Conservation (phyloP, 2,113 vertebrate species). For the Polypterus senegalus region DNA sequence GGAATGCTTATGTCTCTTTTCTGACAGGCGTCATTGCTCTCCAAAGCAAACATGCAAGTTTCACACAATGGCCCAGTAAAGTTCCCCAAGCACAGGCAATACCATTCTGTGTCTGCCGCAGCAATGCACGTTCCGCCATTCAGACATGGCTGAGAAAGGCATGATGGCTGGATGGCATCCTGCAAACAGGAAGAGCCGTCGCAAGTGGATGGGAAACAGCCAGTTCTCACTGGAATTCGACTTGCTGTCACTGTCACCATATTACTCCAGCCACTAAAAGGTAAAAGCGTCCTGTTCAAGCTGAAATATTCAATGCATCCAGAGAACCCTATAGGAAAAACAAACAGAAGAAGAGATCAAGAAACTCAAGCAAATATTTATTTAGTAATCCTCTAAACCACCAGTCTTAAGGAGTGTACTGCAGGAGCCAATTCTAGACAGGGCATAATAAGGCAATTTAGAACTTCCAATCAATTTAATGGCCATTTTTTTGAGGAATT, state of each 20-base stretch:
- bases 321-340: constrained; percentile 33
- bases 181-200: constrained; percentile 26
- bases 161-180: constrained; percentile 11
- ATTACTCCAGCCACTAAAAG: constrained; percentile 31
- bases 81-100: constrained; percentile 41
- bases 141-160: constrained; percentile 30
- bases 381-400: too few species aligned
- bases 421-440: too few species aligned
- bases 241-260: constrained; percentile 36
- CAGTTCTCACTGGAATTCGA: constrained; percentile 23
- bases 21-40: constrained; percentile 22
- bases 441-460: too few species aligned
- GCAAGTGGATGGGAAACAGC: constrained; percentile 37
- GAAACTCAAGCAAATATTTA: too few species aligned
- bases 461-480: too few species aligned
- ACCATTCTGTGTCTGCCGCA: constrained; percentile 16
- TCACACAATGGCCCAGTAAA: constrained; percentile 30
- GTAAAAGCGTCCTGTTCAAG: constrained; percentile 31
- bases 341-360: constrained; percentile 1
- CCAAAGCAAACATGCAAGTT: constrained; percentile 22
- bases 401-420: too few species aligned
- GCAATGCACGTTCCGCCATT: constrained; percentile 15
- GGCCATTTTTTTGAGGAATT: too few species aligned
- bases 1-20: constrained; percentile 10
- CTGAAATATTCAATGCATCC: constrained; percentile 49